Evolutionary conservation across 2,888 invertebrate genomes (phyloP), one percentile per base, ranked within the genome.

Genomic region (Plebejus melissa): DNA sequence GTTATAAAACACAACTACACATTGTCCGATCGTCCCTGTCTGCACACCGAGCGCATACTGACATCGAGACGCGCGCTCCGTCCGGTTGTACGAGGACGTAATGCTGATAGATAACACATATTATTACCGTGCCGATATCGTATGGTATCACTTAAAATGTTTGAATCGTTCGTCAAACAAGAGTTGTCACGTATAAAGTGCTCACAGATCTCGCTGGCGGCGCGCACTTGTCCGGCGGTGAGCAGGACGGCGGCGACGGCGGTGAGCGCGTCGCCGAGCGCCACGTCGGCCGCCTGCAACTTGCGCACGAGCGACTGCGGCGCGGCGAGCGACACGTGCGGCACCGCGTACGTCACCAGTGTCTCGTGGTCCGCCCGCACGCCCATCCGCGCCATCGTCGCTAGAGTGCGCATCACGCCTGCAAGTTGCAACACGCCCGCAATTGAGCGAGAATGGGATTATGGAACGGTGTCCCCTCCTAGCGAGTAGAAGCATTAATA

Each of bases 311-410:
- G 80, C 74, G 90, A 87, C 82, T 91, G 87, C 0, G 94, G 90
- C 16, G 94, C 90, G 0, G 87, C 89, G 75, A 93, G 90, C 79
- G 94, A 91, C 57, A 94, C 93, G 78, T 90, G 89, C 0, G 95
- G 95, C 4, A 96, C 81, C 0, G 95, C 87, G 80, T 95, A 95
- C 1, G 90, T 83, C 46, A 88, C 83, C 74, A 96, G 83, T 0
- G 96, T 96, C 11, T 95, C 94, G 78, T 90, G 89, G 82, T 96
- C 95, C 0, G 95, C 92, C 32, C 87, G 88, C 0, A 95, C 93
- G 0, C 92, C 87, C 83, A 95, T 89, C 1, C 87, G 81, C 0
- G 90, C 80, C 95, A 96, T 95, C 50, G 90, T 90, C 72, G 88
- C 81, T 1, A 96, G 80, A 0, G 94, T 87, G 54, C 91, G 90